Percentiles rank a stretch among this genome's conserved stretches.
Conservation (phyloP, 23 tunicate species). For the Botrylloides violaceus region DNA sequence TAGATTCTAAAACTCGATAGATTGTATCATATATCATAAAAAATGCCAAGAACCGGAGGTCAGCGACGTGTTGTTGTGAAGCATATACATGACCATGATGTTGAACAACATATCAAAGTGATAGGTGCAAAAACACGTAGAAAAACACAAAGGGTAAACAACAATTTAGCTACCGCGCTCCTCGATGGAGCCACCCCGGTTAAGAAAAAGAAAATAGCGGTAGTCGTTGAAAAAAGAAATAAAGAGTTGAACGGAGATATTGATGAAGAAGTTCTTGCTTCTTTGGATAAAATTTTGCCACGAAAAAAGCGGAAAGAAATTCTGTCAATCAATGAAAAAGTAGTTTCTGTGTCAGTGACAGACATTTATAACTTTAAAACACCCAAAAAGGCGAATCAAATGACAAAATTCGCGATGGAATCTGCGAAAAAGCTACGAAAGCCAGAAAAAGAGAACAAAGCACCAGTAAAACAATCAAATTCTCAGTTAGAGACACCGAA, state of each 20-base stretch:
- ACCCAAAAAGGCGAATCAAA: slow-evolving; percentile 47
- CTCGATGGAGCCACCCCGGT: not conserved
- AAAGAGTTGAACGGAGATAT: not conserved
- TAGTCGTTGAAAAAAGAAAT: not conserved
- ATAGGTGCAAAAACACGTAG: slow-evolving; percentile 26
- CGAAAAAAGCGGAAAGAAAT: not conserved
- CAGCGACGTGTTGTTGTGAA: slow-evolving; percentile 27
- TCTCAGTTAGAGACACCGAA: slow-evolving; percentile 3
- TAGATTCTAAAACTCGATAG: too few species aligned
- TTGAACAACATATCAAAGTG: slow-evolving; percentile 31
- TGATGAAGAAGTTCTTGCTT: not conserved
- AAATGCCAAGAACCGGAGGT: not conserved
- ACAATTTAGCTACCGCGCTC: not conserved
- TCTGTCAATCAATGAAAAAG: not conserved
- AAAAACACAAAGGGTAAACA: not conserved
- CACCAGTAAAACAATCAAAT: not conserved
- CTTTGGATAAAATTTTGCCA: slow-evolving; percentile 1
- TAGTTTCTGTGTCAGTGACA: too few species aligned
- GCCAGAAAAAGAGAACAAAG: slow-evolving; percentile 3
- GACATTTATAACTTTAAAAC: slow-evolving; percentile 52
- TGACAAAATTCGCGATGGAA: slow-evolving; percentile 45
- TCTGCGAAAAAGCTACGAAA: slow-evolving; percentile 10
- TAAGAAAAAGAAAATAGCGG: slow-evolving; percentile 3
- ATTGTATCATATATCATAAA: too few species aligned
- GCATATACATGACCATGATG: slow-evolving; percentile 41